Evolutionary conservation across 2,797 vertebrate species (phyloP).

Genomic region (Vultur gryphus): DNA sequence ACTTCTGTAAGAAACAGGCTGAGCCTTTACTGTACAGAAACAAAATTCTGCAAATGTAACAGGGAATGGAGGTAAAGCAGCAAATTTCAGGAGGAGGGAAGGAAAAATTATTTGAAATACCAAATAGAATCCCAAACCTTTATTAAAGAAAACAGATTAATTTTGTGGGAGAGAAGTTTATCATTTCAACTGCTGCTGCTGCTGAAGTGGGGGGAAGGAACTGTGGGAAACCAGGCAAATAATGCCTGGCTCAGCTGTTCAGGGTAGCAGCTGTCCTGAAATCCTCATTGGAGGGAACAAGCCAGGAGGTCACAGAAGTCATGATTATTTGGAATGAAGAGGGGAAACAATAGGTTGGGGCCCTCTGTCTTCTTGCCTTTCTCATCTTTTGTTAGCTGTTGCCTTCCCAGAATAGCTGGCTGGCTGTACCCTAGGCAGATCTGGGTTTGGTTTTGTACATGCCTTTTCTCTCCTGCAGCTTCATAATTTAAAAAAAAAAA

Average conservation of each 20-base stretch:
- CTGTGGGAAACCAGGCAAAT: background rate
- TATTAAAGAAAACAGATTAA: background rate
- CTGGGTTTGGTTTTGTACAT: background rate
- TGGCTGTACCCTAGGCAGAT: background rate
- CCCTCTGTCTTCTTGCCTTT: constrained; percentile 18
- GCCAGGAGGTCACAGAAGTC: constrained; percentile 55
- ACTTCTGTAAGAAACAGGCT: background rate
- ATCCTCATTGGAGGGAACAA: background rate
- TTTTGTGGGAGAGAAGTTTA: background rate
- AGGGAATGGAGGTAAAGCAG: background rate
- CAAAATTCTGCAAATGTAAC: background rate
- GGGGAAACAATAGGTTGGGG: constrained; percentile 55
- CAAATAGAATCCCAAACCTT: background rate
- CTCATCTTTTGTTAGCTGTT: constrained; percentile 17
- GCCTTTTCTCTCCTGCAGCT: background rate
- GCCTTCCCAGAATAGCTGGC: constrained; percentile 25
- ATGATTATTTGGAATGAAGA: constrained; percentile 25
- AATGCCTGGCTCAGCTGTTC: constrained; percentile 47
- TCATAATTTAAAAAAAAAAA: background rate
- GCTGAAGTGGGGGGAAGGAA: background rate
- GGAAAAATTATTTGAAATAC: background rate
- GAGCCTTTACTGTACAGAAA: background rate
- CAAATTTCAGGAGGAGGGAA: background rate
- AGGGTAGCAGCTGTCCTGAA: constrained; percentile 56
- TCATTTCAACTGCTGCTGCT: background rate